Percentiles rank a stretch among this genome's conserved stretches.
These are phyloP conservation scores for Apoda limacodes DNA, from an alignment of 2,888 invertebrate genomes.

Conservation along the genomic window DNA sequence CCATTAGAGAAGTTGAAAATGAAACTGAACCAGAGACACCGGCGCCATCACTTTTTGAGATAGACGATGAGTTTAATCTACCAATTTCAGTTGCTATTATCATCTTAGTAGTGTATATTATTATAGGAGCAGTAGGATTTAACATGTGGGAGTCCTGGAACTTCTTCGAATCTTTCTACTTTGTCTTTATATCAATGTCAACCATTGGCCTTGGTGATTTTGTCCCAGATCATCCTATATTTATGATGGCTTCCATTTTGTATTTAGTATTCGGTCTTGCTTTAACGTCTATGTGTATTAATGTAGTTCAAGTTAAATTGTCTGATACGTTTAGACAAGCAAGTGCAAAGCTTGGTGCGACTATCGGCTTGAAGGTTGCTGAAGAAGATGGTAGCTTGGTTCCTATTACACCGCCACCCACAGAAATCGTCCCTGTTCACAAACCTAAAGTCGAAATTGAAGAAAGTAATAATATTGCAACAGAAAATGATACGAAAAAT, in stretches of 20 bases:
- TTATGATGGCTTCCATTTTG: slow-evolving; percentile 91
- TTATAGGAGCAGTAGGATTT: slow-evolving; percentile 86
- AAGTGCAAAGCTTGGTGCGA: slow-evolving; percentile 86
- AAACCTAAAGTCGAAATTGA: slow-evolving; percentile 33
- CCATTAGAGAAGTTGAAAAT: slow-evolving; percentile 35
- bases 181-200: slow-evolving; percentile 96
- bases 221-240: slow-evolving; percentile 88
- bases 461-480: slow-evolving; percentile 33
- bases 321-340: slow-evolving; percentile 87
- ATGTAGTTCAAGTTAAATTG: slow-evolving; percentile 88
- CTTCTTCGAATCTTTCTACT: slow-evolving; percentile 96
- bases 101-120: slow-evolving; percentile 86
- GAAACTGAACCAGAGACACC: slow-evolving; percentile 79
- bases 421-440: slow-evolving; percentile 54
- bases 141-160: slow-evolving; percentile 85
- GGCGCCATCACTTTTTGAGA: slow-evolving; percentile 80
- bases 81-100: slow-evolving; percentile 91
- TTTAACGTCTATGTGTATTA: slow-evolving; percentile 96
- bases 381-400: slow-evolving; percentile 74
- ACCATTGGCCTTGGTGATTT: slow-evolving; percentile 97
- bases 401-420: slow-evolving; percentile 50
- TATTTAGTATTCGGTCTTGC: slow-evolving; percentile 95
- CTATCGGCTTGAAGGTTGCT: slow-evolving; percentile 81
- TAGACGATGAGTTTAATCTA: slow-evolving; percentile 94
- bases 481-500: slow-evolving; percentile 35